A percentile compares a stretch with the other conserved stretches of the same genome.
phyloP scores from a whole-genome alignment of 2,113 vertebrate species.

The Ophthalmolycus amberensis region DNA sequence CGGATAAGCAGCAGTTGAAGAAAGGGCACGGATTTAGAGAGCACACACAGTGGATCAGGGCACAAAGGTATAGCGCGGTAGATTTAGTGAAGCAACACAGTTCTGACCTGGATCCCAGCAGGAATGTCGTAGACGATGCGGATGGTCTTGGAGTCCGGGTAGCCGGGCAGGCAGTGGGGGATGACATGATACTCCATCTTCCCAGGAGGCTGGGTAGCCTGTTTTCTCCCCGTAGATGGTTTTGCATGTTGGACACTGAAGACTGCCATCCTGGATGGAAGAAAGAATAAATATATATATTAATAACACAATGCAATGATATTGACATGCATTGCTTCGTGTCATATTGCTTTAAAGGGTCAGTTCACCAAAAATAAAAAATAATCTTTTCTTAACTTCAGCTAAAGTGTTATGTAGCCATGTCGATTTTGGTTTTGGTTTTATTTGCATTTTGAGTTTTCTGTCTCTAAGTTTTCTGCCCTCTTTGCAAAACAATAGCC shows the following conservation, averaged over 20 bases:
- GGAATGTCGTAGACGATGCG: slow-evolving; percentile 97
- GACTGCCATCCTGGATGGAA: slow-evolving; percentile 90
- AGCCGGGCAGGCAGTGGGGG: slow-evolving; percentile 94
- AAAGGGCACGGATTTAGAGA: slow-evolving; percentile 37
- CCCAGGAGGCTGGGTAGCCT: slow-evolving; percentile 94
- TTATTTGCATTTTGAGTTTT: background rate
- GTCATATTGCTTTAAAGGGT: background rate
- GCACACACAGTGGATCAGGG: slow-evolving; percentile 37
- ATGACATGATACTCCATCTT: slow-evolving; percentile 99
- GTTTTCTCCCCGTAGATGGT: slow-evolving; percentile 98
- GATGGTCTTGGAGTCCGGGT: slow-evolving; percentile 91
- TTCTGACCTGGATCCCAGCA: slow-evolving; percentile 91
- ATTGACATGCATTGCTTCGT: background rate
- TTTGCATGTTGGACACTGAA: slow-evolving; percentile 98
- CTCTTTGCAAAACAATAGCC: background rate
- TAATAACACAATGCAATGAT: background rate
- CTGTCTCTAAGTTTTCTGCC: background rate
- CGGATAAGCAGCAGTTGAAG: slow-evolving; percentile 49
- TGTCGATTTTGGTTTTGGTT: background rate
- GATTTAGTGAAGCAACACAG: slow-evolving; percentile 26
- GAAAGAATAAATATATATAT: background rate
- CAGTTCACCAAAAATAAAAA: background rate
- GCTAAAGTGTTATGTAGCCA: background rate
- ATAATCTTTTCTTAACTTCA: background rate
- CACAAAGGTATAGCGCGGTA: slow-evolving; percentile 12